Conservation (phyloP, 2,113 vertebrate genomes). For the Aegithalos caudatus region DNA sequence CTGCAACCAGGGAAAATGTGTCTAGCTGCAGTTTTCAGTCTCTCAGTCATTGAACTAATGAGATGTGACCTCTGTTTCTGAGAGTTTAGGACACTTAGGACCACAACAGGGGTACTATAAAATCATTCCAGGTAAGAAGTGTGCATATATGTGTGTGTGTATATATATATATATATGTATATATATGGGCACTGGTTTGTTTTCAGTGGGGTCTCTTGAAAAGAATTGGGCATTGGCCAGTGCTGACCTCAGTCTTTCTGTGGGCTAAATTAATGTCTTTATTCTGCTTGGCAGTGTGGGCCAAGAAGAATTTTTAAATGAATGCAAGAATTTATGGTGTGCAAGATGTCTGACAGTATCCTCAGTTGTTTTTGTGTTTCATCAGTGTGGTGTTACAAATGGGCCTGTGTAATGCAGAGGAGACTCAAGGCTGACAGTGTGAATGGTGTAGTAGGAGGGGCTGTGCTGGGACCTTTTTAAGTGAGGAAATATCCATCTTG, state of each 20-base stretch:
- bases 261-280: conserved; percentile 41
- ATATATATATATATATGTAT: accelerated
- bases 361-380: conserved; percentile 22
- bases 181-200: not conserved
- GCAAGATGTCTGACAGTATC: conserved; percentile 7
- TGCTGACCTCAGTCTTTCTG: conserved; percentile 25
- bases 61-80: not conserved
- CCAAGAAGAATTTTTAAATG: conserved; percentile 47
- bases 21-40: not conserved
- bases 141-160: accelerated
- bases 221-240: not conserved
- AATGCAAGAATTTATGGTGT: conserved; percentile 58
- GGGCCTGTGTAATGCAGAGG: not conserved
- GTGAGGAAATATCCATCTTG: not conserved
- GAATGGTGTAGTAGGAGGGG: not conserved
- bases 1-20: not conserved
- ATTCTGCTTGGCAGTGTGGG: conserved; percentile 49
- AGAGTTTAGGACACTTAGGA: not conserved
- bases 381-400: not conserved
- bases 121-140: not conserved
- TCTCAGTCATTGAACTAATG: not conserved
- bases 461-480: not conserved
- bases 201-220: not conserved
- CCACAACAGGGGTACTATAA: not conserved
- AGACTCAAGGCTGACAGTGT: not conserved